phyloP scores from a whole-genome alignment of 2,113 vertebrate genomes.

The Benitochromis conjunctus region DNA sequence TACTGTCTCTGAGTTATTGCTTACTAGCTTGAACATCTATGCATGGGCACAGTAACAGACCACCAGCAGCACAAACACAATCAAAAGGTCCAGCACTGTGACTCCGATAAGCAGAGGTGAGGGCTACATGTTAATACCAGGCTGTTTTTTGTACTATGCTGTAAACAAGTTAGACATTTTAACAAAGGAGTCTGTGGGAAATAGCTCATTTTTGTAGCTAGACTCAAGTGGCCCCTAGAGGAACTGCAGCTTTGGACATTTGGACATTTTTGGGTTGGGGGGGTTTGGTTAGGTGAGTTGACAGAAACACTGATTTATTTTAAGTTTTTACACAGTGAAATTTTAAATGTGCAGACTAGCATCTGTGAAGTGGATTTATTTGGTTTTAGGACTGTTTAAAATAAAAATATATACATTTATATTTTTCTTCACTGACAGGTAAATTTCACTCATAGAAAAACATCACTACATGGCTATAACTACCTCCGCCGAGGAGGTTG shows the following conservation, averaged over 20 bases:
- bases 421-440: background rate
- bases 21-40: background rate
- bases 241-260: background rate
- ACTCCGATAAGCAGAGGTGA: fast-evolving
- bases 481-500: background rate
- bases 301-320: background rate
- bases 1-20: background rate
- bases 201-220: fast-evolving
- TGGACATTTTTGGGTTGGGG: background rate
- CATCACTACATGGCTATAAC: background rate
- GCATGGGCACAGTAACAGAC: background rate
- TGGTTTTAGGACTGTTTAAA: background rate
- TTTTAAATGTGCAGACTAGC: too few relatives aligned
- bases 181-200: background rate
- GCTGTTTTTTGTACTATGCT: background rate
- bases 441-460: background rate
- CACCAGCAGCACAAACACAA: background rate
- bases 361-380: too few relatives aligned
- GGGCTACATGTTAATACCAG: background rate
- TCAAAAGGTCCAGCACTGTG: background rate
- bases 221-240: background rate
- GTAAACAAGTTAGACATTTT: background rate
- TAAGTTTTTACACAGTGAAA: too few relatives aligned
- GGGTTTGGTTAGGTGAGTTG: background rate
- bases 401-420: too few relatives aligned